Conservation (phyloP, 2,113 vertebrate genomes). For the Cyprinodon brontotheroides region DNA sequence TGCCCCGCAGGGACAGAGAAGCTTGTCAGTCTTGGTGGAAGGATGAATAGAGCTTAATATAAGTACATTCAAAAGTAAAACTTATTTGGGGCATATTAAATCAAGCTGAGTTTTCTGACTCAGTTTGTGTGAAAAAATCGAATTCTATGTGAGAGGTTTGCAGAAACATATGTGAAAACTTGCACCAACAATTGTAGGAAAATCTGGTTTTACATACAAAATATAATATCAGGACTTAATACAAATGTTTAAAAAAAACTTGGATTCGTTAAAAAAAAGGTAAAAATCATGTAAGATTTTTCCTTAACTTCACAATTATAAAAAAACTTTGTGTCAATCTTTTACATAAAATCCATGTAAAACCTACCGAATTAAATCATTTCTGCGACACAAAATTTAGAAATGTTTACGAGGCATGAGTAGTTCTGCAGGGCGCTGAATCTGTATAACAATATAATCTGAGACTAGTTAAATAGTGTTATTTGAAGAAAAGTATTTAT, state of each 20-base stretch:
- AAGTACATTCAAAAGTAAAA: too few species aligned
- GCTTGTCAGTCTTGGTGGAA: too few species aligned
- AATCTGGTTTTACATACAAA: neutral
- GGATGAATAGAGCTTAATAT: too few species aligned
- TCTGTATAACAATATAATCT: slow-evolving; percentile 24
- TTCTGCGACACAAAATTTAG: neutral
- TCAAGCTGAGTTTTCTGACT: neutral
- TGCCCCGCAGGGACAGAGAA: too few species aligned
- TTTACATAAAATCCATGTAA: neutral
- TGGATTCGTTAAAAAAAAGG: too few species aligned
- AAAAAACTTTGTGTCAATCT: neutral
- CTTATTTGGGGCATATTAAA: neutral
- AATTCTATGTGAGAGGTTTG: neutral
- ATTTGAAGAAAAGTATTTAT: slow-evolving; percentile 96
- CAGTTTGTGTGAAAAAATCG: neutral
- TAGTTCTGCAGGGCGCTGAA: neutral
- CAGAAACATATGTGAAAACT: too few species aligned
- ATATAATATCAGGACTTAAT: neutral
- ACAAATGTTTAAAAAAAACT: neutral
- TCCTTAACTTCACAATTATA: neutral
- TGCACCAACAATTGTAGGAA: too few species aligned
- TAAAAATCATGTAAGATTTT: neutral
- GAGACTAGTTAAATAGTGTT: slow-evolving; percentile 70
- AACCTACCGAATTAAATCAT: neutral
- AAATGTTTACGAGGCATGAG: neutral